phyloP scores from a whole-genome alignment of 2,888 invertebrate species.

The Amiota mariae region DNA sequence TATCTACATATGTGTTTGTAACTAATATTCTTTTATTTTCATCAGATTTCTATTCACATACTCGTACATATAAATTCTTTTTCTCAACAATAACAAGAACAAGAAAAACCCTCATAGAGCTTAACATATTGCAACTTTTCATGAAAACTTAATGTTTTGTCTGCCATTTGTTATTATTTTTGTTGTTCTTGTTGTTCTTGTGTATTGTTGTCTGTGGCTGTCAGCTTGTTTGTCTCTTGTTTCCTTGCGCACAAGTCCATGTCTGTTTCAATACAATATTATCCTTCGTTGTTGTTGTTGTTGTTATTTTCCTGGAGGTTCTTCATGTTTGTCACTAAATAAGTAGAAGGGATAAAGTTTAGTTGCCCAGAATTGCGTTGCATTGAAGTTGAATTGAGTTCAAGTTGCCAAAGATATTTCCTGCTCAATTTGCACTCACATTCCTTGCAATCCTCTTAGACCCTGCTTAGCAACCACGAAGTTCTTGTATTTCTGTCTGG shows the following conservation, averaged over 20 bases:
- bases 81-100: too few relatives aligned
- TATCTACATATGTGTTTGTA: constrained; percentile 24
- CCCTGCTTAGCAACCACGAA: too few relatives aligned
- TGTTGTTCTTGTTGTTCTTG: constrained; percentile 12
- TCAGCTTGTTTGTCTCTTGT: background rate
- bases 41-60: background rate
- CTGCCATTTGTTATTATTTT: background rate
- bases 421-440: background rate
- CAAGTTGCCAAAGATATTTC: background rate
- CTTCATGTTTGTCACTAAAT: too few relatives aligned
- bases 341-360: background rate
- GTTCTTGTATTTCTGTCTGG: background rate
- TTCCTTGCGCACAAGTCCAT: too few relatives aligned
- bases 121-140: too few relatives aligned
- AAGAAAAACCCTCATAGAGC: too few relatives aligned
- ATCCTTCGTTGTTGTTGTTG: too few relatives aligned
- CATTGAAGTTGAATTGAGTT: background rate
- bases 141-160: background rate
- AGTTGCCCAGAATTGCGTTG: constrained; percentile 1
- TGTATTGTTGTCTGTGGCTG: constrained; percentile 11
- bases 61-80: too few relatives aligned
- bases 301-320: too few relatives aligned
- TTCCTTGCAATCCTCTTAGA: background rate
- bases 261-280: too few relatives aligned
- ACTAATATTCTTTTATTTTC: constrained; percentile 36